Conservation (phyloP, 2,113 vertebrate genomes). For the Eulemur macaco region DNA sequence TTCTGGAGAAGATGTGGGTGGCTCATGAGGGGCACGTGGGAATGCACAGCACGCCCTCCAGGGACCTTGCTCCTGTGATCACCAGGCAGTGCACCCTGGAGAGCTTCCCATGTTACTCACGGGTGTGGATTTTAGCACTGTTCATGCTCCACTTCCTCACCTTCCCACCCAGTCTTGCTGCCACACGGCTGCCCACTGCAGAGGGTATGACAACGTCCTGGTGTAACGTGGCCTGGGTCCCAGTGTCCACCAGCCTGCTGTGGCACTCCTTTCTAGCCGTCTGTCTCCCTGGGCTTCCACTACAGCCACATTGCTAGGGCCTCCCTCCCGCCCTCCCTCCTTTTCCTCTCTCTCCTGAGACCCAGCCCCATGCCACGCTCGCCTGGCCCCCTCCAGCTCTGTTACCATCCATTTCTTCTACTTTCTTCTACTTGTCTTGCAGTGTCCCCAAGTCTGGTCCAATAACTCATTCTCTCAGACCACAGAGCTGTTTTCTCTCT, state of each 20-base stretch:
- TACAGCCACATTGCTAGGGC: neutral
- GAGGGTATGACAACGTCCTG: accelerated
- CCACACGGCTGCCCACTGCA: neutral
- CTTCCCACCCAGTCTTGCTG: neutral
- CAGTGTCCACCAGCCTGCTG: accelerated
- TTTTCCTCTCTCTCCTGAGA: neutral
- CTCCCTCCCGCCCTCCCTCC: neutral
- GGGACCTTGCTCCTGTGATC: neutral
- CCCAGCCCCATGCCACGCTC: neutral
- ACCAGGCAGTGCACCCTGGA: accelerated
- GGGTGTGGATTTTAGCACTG: neutral
- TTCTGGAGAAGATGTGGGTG: neutral
- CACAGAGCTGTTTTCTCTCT: neutral
- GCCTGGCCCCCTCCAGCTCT: neutral
- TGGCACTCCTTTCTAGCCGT: neutral
- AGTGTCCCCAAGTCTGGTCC: neutral
- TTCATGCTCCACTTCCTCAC: accelerated
- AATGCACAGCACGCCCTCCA: accelerated
- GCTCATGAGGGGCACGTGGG: neutral
- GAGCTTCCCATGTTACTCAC: accelerated
- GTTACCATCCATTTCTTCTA: neutral
- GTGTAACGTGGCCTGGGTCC: accelerated
- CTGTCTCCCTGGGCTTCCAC: neutral
- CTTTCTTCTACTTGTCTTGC: neutral
- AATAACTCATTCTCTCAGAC: neutral